Evolutionary conservation across 1,140 invertebrate genomes (phyloP).

Genomic region (Atta colombica): DNA sequence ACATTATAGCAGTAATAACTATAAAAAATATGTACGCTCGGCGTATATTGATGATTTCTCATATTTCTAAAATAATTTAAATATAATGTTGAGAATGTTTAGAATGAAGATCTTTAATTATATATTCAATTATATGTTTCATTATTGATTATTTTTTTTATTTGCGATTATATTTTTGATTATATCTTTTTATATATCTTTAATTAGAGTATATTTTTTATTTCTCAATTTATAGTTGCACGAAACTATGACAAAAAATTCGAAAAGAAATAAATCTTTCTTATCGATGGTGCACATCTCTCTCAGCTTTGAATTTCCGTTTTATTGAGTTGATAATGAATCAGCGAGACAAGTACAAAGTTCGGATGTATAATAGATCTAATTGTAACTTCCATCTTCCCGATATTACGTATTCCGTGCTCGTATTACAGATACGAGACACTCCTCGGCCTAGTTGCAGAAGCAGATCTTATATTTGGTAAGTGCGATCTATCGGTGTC

Average conservation of each 20-base stretch:
- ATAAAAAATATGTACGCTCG: too few relatives aligned
- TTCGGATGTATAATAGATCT: not conserved
- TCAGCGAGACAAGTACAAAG: not conserved
- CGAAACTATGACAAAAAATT: not conserved
- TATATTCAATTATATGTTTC: too few relatives aligned
- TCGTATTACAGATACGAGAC: slow-evolving; percentile 51
- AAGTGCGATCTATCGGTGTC: slow-evolving; percentile 42
- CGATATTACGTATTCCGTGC: slow-evolving; percentile 58
- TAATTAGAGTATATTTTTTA: not conserved
- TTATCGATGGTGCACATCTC: too few relatives aligned
- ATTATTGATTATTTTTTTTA: too few relatives aligned
- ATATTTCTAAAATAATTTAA: not conserved
- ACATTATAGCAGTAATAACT: too few relatives aligned
- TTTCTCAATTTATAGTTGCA: not conserved
- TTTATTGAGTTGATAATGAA: not conserved
- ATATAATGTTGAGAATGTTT: not conserved
- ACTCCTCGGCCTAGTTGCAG: slow-evolving; percentile 37
- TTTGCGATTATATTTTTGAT: not conserved
- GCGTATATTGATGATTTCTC: not conserved
- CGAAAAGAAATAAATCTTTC: not conserved
- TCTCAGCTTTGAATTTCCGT: slow-evolving; percentile 17
- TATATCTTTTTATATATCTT: not conserved
- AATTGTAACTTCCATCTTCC: not conserved
- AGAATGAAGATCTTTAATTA: not conserved
- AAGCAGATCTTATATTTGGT: slow-evolving; percentile 46